Conservation (phyloP, 1,140 invertebrate genomes). For the Myzus persicae region DNA sequence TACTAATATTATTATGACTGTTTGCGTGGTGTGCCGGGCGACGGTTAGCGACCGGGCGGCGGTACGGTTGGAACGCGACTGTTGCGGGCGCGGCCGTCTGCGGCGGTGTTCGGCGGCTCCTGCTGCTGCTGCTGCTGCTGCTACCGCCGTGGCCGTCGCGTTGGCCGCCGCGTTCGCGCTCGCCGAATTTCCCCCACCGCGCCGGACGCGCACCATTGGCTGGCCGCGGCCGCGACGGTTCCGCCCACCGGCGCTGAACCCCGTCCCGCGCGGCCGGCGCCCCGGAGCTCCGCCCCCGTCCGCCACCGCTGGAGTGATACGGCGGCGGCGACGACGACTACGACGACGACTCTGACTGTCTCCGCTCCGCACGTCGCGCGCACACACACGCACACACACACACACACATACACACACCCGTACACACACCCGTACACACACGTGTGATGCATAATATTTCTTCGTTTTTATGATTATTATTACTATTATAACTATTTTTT, state of each 20-base stretch:
- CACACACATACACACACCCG: background rate
- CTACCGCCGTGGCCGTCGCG: background rate
- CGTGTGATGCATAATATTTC: conserved; percentile 40
- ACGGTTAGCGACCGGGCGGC: conserved; percentile 11
- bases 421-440: background rate
- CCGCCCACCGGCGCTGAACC: conserved; percentile 4
- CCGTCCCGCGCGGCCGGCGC: conserved; percentile 16
- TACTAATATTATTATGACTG: background rate
- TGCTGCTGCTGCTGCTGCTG: background rate
- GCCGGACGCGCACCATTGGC: conserved; percentile 10
- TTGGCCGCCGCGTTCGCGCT: background rate
- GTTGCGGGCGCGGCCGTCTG: conserved; percentile 50
- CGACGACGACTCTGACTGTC: conserved; percentile 27
- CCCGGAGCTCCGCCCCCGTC: background rate
- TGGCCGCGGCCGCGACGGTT: background rate
- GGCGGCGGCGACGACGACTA: background rate
- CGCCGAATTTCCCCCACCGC: conserved; percentile 29
- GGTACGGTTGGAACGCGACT: conserved; percentile 54
- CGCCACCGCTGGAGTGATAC: background rate
- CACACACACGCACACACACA: no score
- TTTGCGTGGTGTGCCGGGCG: conserved; percentile 3
- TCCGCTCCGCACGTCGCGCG: background rate
- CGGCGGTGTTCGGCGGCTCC: background rate
- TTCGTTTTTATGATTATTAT: background rate
- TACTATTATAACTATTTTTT: background rate